phyloP scores from a whole-genome alignment of 2,888 invertebrate genomes.

The Lumbricus terrestris region DNA sequence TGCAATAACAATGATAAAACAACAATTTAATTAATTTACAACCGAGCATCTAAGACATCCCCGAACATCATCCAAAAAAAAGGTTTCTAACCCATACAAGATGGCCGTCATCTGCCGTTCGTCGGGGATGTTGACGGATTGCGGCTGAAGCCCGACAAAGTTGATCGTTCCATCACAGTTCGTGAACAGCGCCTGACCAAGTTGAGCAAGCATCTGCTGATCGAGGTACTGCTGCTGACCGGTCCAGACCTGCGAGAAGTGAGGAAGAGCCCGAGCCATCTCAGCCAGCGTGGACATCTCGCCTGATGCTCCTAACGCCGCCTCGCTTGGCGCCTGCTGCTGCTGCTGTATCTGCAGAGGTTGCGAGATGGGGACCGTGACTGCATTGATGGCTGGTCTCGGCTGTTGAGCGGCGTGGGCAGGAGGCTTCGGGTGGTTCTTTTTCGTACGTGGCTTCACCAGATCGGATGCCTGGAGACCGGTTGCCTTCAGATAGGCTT shows the following conservation, averaged over 20 bases:
- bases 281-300: not conserved
- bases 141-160: not conserved
- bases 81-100: not conserved
- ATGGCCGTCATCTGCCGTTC: slow-evolving; percentile 3
- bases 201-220: not conserved
- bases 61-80: too few species aligned
- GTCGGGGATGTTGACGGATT: not conserved
- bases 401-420: not conserved
- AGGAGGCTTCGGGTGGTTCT: slow-evolving; percentile 4
- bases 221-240: slow-evolving; percentile 22
- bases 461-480: slow-evolving; percentile 39
- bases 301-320: not conserved
- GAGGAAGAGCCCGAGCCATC: slow-evolving; percentile 14
- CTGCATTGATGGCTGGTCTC: not conserved
- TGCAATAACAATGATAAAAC: too few species aligned
- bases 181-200: not conserved
- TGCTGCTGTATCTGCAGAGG: slow-evolving; percentile 3
- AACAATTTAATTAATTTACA: too few species aligned
- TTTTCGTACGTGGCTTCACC: slow-evolving; percentile 35
- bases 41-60: too few species aligned
- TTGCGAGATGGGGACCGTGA: not conserved
- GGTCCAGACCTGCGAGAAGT: slow-evolving; percentile 23
- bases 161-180: slow-evolving; percentile 17
- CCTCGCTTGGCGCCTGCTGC: not conserved
- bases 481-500: slow-evolving; percentile 37